Evolutionary conservation across 2,113 vertebrate species (phyloP), one percentile per base, ranked within the genome.

Genomic region (Pampusana beccarii): DNA sequence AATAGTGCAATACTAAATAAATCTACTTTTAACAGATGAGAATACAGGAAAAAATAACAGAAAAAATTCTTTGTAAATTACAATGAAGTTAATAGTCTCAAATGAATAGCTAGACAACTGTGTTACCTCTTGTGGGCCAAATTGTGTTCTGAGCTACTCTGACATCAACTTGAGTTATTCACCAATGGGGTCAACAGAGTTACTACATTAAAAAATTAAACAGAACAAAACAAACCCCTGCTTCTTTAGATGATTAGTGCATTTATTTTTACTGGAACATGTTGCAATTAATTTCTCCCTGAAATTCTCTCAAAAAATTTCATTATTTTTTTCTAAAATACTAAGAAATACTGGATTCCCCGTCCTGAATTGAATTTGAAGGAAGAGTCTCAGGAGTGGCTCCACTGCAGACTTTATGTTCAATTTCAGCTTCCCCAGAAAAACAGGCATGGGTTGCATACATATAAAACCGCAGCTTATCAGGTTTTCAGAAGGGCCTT

Each of bases 391-490:
- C 0, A 1, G 25, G 12, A 40, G 16, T 73, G 12, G 42, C n/a
- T 71, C 17, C 16, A 14, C 36, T 54, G 11, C 10, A 86, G 36
- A 33, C 3, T 2, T 46, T n/a, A 4, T 29, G 2, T 17, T 71
- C 36, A 34, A 5, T 75, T 75, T 75, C 53, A 53, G 18, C 11
- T 90, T 90, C 8, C 16, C 5, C 1, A 3, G 23, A 64, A 53
- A 28, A 6, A 4, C 16, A 48, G 36, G 4, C 23, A 50, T 4
- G 40, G 1, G 7, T 71, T 62, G 6, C 8, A 8, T 29, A 18
- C 1, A 3, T n/a, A 29, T 3, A 57, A 10, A 81, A 33, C 3
- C 23, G 5, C 20, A 62, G 6, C 0, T 70, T 34, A 44, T 31
- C 40, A 44, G 4, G 33, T 31, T 60, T 73, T 18, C 0, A 51